These are phyloP conservation scores for Caenorhabditis sp. DNA, from an alignment of 2,888 invertebrate genomes.

Conservation along the genomic window DNA sequence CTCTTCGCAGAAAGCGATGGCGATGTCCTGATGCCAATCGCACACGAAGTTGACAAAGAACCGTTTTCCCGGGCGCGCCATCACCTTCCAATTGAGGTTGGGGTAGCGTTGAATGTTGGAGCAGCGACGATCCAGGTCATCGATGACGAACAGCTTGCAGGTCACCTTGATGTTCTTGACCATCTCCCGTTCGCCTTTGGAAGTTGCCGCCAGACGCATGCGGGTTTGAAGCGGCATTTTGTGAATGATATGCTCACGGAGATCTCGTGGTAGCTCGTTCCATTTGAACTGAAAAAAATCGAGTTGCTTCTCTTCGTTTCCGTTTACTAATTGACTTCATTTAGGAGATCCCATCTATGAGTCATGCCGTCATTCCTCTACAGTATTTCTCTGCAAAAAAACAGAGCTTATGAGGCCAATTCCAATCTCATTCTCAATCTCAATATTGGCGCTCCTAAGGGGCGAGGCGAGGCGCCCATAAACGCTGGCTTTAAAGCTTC, in stretches of 20 bases:
- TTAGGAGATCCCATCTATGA: background rate
- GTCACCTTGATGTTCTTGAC: constrained; percentile 25
- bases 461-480: background rate
- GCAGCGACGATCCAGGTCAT: constrained; percentile 28
- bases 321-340: background rate
- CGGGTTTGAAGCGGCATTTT: constrained; percentile 38
- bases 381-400: no score
- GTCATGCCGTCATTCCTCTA: background rate
- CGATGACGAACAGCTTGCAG: constrained; percentile 42
- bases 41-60: constrained; percentile 43
- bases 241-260: constrained; percentile 24
- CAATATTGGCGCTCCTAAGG: no score
- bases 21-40: constrained; percentile 47
- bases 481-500: constrained; percentile 1
- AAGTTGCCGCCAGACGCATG: constrained; percentile 26
- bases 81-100: constrained; percentile 25
- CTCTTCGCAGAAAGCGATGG: constrained; percentile 40
- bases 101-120: constrained; percentile 34
- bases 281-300: constrained; percentile 26
- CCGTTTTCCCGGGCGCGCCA: constrained; percentile 12
- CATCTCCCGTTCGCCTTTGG: constrained; percentile 33
- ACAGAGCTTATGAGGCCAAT: background rate
- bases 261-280: constrained; percentile 15
- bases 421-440: no score
- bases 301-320: background rate